Conservation (phyloP, 2,113 vertebrate genomes). For the Budorcas taxicolor region DNA sequence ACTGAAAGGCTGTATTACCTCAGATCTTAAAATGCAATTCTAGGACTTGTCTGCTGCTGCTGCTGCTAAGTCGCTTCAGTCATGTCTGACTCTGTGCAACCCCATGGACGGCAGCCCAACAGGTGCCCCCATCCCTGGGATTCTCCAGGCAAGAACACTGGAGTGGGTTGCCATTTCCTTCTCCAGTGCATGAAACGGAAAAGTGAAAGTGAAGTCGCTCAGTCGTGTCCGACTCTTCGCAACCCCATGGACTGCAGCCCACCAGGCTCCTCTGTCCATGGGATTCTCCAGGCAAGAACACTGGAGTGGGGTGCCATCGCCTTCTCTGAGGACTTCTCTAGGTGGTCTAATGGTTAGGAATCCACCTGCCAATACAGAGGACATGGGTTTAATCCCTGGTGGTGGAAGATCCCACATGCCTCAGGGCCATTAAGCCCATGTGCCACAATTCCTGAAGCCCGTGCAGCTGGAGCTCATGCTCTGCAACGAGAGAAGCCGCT, state of each 20-base stretch:
- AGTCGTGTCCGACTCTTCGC: accelerated
- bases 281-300: too few relatives aligned
- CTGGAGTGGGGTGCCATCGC: too few relatives aligned
- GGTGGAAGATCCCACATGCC: background rate
- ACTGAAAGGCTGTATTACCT: background rate
- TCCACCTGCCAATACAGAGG: background rate
- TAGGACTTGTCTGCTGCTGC: background rate
- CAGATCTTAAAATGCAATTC: background rate
- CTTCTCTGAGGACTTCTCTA: background rate
- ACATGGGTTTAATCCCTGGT: background rate
- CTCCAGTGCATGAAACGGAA: too few relatives aligned
- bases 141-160: too few relatives aligned
- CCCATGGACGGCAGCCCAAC: too few relatives aligned
- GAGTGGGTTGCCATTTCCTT: too few relatives aligned
- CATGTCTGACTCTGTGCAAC: too few relatives aligned
- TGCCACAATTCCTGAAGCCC: background rate
- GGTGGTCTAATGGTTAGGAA: background rate
- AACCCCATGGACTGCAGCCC: too few relatives aligned
- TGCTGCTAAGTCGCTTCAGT: too few relatives aligned
- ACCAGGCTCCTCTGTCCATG: too few relatives aligned
- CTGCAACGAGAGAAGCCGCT: background rate
- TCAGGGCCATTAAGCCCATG: background rate
- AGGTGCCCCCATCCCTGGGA: too few relatives aligned
- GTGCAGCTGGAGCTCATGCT: background rate
- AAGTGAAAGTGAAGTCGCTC: too few relatives aligned